Evolutionary conservation across 2,113 vertebrate genomes (phyloP).

Genomic region (Pteronura brasiliensis): DNA sequence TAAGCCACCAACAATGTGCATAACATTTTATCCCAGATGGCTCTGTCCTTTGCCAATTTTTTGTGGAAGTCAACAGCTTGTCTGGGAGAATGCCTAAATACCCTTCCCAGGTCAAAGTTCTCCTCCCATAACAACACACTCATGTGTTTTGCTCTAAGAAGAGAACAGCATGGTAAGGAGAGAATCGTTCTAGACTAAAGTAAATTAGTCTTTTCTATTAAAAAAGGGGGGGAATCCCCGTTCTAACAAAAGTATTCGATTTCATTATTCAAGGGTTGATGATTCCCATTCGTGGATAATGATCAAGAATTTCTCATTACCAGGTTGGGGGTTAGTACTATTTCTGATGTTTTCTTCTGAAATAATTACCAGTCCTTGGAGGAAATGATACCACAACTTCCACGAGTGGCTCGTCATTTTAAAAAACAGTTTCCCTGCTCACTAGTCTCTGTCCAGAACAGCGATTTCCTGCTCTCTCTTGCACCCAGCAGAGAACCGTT

Average conservation of each 20-base stretch:
- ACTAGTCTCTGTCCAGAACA: not conserved
- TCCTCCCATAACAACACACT: not conserved
- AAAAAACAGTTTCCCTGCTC: not conserved
- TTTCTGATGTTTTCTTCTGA: conserved; percentile 34
- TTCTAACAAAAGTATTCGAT: conserved; percentile 32
- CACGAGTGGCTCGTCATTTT: not conserved
- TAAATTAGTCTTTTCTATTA: not conserved
- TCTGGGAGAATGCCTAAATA: conserved; percentile 44
- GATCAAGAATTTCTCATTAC: not conserved
- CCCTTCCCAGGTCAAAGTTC: conserved; percentile 37
- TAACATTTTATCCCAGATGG: conserved; percentile 56
- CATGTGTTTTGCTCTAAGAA: conserved; percentile 43
- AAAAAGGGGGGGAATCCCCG: not conserved
- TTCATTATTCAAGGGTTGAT: not conserved
- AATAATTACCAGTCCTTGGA: not conserved
- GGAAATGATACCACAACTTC: not conserved
- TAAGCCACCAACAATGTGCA: not conserved
- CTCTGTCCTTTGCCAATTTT: conserved; percentile 57
- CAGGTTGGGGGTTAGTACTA: conserved; percentile 26
- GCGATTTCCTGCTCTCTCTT: not conserved
- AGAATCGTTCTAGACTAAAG: not conserved
- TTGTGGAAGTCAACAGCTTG: conserved; percentile 53
- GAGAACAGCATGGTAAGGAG: not conserved
- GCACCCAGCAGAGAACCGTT: not conserved
- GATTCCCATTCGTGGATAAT: not conserved